These are phyloP conservation scores for Petrocephalus schoutedeni DNA, from an alignment of 2,797 vertebrate genomes.

Conservation along the genomic window DNA sequence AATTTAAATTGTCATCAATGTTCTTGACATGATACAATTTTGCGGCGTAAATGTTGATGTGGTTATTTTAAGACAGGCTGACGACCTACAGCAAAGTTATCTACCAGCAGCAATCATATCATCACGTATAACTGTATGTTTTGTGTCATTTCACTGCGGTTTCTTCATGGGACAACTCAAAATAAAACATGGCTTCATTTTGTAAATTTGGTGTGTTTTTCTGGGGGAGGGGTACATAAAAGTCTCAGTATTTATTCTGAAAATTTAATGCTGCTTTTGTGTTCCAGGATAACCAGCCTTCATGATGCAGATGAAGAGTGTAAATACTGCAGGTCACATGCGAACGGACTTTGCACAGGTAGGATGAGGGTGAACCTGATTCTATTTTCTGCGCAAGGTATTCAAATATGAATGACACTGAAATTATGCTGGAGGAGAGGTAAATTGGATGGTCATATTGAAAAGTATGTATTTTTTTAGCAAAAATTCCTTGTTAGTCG, in stretches of 20 bases:
- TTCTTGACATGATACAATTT: background rate
- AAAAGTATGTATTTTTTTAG: background rate
- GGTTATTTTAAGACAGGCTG: background rate
- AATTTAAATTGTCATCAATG: background rate
- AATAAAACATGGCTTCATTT: background rate
- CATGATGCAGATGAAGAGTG: background rate
- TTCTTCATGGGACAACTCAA: background rate
- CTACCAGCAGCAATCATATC: no score
- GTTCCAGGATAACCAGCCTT: background rate
- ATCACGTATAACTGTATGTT: no score
- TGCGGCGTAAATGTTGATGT: background rate
- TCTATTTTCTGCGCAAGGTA: background rate
- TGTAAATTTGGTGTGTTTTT: background rate
- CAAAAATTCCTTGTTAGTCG: background rate
- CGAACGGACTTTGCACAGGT: background rate
- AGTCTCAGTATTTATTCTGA: background rate
- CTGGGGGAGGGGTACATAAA: background rate
- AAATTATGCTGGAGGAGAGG: background rate
- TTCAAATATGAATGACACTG: background rate
- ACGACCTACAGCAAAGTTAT: no score
- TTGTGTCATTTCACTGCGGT: background rate
- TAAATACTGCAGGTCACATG: background rate
- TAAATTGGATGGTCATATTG: background rate
- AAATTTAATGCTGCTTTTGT: background rate
- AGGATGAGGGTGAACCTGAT: background rate